Evolutionary conservation across 2,888 invertebrate genomes (phyloP), one percentile per base, ranked within the genome.

Genomic region (Ceraclea dissimilis): DNA sequence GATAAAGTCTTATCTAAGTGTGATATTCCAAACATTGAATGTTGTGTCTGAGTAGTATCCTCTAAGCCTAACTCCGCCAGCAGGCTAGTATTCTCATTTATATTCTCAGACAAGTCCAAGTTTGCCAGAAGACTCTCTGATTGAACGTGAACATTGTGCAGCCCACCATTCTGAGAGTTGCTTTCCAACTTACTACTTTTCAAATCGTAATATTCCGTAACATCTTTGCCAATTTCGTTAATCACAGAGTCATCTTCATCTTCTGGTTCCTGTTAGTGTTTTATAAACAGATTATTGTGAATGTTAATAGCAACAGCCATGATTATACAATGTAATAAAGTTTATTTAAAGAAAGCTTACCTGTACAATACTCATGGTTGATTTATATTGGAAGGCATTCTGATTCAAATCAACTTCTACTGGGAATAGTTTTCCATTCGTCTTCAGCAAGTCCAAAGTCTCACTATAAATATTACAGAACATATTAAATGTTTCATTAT

Each of bases 341-440:
- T 26, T 26, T 26, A 26, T 10, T 26, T 26, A 4, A 26, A 26
- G n/a, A n/a, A n/a, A n/a, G n/a, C 17, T 52, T 33, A 76, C 76
- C 70, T 76, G 76, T 53, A 74, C 70, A 17, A 73, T 63, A 57
- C 72, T 74, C 2, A 76, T 74, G 0, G 83, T 82, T 2, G 83
- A 84, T 70, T 91, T 89, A 67, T 93, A 96, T 64, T 93, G 92
- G 71, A 97, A 96, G 19, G 94, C 94, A 54, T 88, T 90, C 64
- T 90, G 87, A 1, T 92, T 88, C 6, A 98, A 78, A 71, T 97
- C 97, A 16, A 97, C 92, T 76, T 98, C 97, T 0, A 98, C 94
- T 0, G 97, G 97, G 71, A 98, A 98, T 1, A 97, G 76, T 0
- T 82, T 76, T 0, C 88, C 70, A 56, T 81, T 85, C 11, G 87